A percentile compares a stretch with the other conserved stretches of the same genome.
Evolutionary conservation across 2,113 vertebrate species (phyloP).

Genomic region (Melierax canorus): DNA sequence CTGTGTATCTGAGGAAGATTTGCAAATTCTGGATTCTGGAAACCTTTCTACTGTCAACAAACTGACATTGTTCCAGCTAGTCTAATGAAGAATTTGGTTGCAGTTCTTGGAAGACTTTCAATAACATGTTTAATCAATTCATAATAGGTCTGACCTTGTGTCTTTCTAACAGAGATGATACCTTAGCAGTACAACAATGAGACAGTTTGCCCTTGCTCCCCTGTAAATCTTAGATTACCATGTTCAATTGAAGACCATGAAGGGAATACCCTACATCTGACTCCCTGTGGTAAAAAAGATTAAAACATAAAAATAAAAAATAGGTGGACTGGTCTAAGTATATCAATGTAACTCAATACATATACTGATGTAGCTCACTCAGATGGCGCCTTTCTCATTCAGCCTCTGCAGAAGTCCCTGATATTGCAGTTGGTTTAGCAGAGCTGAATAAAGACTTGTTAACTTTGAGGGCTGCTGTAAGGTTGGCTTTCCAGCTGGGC

Average conservation of each 20-base stretch:
- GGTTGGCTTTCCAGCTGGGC: background rate
- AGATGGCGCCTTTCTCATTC: background rate
- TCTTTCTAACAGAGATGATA: background rate
- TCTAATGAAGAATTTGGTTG: background rate
- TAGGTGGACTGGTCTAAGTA: background rate
- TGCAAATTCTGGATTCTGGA: too few relatives aligned
- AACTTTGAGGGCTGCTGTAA: background rate
- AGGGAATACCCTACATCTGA: background rate
- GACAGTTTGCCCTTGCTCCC: background rate
- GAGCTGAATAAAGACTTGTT: background rate
- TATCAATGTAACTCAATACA: background rate
- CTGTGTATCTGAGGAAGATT: too few relatives aligned
- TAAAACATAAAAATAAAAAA: background rate
- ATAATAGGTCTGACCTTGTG: background rate
- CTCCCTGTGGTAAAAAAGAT: background rate
- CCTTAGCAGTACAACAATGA: background rate
- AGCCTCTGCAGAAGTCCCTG: background rate
- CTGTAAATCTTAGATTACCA: background rate
- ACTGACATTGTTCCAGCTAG: background rate
- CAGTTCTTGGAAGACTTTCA: background rate
- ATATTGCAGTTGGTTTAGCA: background rate
- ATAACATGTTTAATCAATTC: background rate
- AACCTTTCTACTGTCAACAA: too few relatives aligned
- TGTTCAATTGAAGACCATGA: background rate
- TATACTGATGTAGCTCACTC: background rate